Base-by-base conservation (phyloP, 2,888 invertebrate genomes). In the Acanthacorydalis orientalis region DNA sequence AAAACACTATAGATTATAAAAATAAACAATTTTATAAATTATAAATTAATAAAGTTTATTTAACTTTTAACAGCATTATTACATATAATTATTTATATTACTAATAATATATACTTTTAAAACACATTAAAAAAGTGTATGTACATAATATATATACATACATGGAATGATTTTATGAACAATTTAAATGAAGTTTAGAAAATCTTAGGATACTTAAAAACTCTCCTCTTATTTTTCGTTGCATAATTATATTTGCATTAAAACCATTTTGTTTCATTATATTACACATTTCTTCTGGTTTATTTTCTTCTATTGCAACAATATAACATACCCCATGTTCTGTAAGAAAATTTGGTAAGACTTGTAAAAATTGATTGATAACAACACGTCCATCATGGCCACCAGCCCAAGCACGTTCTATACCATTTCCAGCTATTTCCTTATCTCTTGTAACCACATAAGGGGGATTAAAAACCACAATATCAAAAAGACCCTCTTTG, bases 401-500 rank as follows among this genome's bases (percentile, higher is more conserved):
- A 8, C 89, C 89, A 2, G 88, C 87, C 87, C 88, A 90, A 46
- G 81, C 73, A 46, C 77, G 74, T 46, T 69, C 67, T 46, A 82
- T 70, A 49, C 74, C 68, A 46, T 57, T 64, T 1, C 66, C 61
- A 12, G 64, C 63, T 49, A 87, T 75, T 67, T 95, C 93, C 12
- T 73, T 68, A 41, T 77, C 68, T 8, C 80, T 77, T 1, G 95
- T 95, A 1, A 89, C 85, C 38, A 98, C 97, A 70, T 99, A 99
- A 0, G 98, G 98, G 1, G 98, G 97, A 74, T 98, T 98, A 60
- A 96, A 98, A 46, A 99, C 61, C 48, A 99, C 70, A 16, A 98
- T 57, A 73, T 98, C 97, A 56, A 95, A 80, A 15, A 69, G 57
- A 43, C 70, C 65, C 48, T 67, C 60, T 31, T 64, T 61, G 47